Conservation (phyloP, 2,113 vertebrate species). For the Passer montanus region DNA sequence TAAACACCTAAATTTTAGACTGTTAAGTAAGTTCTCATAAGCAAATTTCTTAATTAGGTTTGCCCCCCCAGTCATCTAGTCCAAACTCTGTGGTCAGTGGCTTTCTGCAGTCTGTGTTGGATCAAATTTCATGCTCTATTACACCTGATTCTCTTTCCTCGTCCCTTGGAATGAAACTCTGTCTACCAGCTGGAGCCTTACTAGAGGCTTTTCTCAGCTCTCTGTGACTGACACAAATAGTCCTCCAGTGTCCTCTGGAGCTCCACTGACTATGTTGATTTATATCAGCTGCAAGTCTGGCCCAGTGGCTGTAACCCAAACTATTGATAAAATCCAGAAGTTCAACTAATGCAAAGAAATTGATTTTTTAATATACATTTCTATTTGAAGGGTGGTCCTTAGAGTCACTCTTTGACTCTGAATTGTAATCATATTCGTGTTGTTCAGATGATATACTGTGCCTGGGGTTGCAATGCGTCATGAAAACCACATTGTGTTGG, state of each 20-base stretch:
- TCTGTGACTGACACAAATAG: background rate
- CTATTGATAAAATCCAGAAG: slow-evolving; percentile 1
- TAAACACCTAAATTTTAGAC: background rate
- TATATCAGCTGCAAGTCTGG: background rate
- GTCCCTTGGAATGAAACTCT: background rate
- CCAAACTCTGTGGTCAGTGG: background rate
- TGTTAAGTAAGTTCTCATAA: background rate
- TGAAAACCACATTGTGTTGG: background rate
- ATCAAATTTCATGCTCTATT: background rate
- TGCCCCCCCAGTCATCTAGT: accelerated
- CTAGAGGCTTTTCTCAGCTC: background rate
- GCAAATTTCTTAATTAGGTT: background rate
- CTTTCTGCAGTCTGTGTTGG: background rate
- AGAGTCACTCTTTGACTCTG: background rate
- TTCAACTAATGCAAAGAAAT: slow-evolving; percentile 28
- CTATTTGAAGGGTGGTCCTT: slow-evolving; percentile 22
- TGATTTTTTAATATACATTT: slow-evolving; percentile 32
- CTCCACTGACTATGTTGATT: background rate
- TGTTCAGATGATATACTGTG: slow-evolving; percentile 8
- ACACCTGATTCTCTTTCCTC: background rate
- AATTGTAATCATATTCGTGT: background rate
- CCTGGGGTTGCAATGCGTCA: slow-evolving; percentile 12
- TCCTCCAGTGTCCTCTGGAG: background rate
- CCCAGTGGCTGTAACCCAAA: background rate
- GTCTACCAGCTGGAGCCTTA: background rate